A percentile compares a stretch with the other conserved stretches of the same genome.
phyloP scores from a whole-genome alignment of 2,113 vertebrate genomes.

The Prietella phreatophila region DNA sequence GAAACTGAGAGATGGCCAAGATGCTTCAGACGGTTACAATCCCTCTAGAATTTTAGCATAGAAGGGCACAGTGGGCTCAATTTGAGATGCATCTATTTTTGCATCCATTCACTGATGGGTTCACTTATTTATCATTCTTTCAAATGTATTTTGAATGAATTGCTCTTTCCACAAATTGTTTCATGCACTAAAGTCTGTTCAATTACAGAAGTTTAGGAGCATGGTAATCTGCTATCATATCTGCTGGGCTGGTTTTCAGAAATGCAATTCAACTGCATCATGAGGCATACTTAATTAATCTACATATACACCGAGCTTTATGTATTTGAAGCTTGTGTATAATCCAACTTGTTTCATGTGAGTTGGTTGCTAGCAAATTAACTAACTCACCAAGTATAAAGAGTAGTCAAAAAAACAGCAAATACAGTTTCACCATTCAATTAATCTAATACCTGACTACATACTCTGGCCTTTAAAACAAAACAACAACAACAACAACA shows the following conservation, averaged over 20 bases:
- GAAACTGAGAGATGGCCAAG: neutral
- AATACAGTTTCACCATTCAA: neutral
- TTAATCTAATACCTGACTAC: neutral
- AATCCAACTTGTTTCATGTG: neutral
- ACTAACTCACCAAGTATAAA: neutral
- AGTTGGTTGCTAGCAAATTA: neutral
- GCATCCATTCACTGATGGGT: neutral
- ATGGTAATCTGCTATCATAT: neutral
- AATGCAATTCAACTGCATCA: neutral
- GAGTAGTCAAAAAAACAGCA: neutral
- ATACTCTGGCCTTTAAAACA: neutral
- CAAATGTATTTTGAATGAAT: neutral
- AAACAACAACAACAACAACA: too few species aligned
- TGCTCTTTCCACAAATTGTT: neutral
- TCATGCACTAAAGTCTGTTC: neutral
- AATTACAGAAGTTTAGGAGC: neutral
- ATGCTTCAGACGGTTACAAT: neutral
- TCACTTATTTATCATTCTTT: conserved; percentile 4
- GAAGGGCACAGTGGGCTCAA: neutral
- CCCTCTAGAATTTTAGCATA: neutral
- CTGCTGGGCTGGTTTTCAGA: neutral
- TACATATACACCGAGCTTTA: too few species aligned
- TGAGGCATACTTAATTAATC: neutral
- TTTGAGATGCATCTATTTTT: neutral
- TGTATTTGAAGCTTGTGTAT: neutral